phyloP scores from a whole-genome alignment of 2,888 invertebrate genomes.

The Hirtodrosophila histrioides region DNA sequence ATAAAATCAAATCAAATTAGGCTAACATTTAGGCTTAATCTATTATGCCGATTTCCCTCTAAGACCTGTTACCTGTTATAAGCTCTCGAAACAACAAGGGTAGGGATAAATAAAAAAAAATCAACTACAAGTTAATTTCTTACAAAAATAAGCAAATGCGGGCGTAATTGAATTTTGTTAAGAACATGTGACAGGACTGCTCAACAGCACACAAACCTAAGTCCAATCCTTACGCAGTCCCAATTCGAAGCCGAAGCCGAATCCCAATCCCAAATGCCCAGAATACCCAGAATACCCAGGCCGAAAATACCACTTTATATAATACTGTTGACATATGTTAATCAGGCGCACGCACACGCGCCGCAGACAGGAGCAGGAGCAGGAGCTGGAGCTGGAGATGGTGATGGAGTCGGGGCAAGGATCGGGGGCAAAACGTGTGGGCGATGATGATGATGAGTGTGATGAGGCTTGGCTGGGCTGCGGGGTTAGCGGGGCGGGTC shows the following conservation, averaged over 20 bases:
- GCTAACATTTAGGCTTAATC: no score
- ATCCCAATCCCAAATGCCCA: conserved; percentile 49
- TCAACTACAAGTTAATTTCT: conserved; percentile 73
- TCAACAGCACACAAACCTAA: conserved; percentile 18
- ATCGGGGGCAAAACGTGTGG: conserved; percentile 26
- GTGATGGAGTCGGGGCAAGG: conserved; percentile 17
- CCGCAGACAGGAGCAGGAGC: conserved; percentile 31
- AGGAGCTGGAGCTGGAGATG: neutral
- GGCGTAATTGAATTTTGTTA: conserved; percentile 77
- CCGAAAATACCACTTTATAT: conserved; percentile 77
- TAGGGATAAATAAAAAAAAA: conserved; percentile 12
- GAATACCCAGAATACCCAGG: conserved; percentile 49
- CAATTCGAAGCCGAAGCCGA: conserved; percentile 6
- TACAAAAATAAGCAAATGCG: conserved; percentile 76
- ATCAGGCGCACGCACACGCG: conserved; percentile 83
- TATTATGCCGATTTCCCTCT: no score
- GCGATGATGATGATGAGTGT: conserved; percentile 36
- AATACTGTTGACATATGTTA: conserved; percentile 84
- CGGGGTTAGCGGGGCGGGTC: conserved; percentile 70
- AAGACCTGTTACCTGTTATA: no score
- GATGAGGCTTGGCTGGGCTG: conserved; percentile 44
- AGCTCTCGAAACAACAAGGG: conserved; percentile 1
- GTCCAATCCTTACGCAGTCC: conserved; percentile 22
- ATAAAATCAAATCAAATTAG: no score
- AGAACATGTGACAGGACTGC: conserved; percentile 45